Evolutionary conservation across 53 echinoderm and acorn worm species (phyloP), one percentile per base, ranked within the genome.

Genomic region (Arbacia lixula): DNA sequence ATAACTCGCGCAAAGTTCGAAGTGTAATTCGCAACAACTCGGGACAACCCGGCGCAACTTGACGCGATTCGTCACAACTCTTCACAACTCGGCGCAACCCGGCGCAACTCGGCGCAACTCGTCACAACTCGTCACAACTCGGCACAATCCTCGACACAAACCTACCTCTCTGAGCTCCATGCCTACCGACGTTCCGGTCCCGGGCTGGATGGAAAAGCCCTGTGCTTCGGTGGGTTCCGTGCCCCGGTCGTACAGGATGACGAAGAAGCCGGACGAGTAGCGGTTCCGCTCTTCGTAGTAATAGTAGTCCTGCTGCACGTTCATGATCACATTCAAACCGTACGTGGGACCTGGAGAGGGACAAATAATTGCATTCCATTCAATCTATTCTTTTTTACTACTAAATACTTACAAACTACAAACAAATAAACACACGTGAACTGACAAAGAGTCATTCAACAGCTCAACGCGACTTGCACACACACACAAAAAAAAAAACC

Each of bases 171-270:
- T 53, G 1, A 69, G 28, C 3, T 55, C 68, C 0, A 84, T 50
- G 6, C 43, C 84, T 19, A 84, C 84, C 26, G 52, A 21, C 33
- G 68, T 52, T 12, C 14, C 52, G 3, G 66, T 54, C 3, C 66
- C 84, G 12, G 68, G 67, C 36, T 50, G 29, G 26, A 84, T 53
- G 50, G 84, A 28, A 12, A 84, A 84, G 2, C 84, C 84, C 32
- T 68, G 32, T 6, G 51, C 84, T 9, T 31, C 53, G n/a, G 31
- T 54, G 9, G 84, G 84, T 12, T 54, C 71, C 35, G 67, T 53
- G 0, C 84, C 84, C 10, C 68, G 84, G 14, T 84, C 68, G 54
- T 84, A 84, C 2, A 84, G 68, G 16, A 84, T 68, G 28, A 84
- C 35, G n/a, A 69, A 71, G 37, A 84, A 84, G 6, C 84, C 84